A percentile compares a stretch with the other conserved stretches of the same genome.
Evolutionary conservation across 1,140 invertebrate species (phyloP).

Genomic region (Neomicropteryx cornuta): DNA sequence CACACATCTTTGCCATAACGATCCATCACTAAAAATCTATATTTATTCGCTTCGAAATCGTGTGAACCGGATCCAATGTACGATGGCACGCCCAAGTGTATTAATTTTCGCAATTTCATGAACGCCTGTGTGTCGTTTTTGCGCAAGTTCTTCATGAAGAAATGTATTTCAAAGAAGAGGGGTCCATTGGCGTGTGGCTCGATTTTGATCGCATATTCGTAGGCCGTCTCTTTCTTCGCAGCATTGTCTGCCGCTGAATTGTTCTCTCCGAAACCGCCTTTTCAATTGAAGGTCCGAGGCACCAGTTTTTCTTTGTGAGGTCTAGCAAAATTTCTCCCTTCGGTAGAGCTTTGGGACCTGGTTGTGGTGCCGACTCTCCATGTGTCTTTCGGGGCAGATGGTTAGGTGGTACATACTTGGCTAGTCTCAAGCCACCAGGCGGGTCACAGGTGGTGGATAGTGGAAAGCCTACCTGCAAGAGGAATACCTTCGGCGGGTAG

Average conservation of each 20-base stretch:
- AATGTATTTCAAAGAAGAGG: slow-evolving; percentile 91
- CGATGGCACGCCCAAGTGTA: slow-evolving; percentile 74
- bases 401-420: no score
- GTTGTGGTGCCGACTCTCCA: no score
- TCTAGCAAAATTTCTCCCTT: slow-evolving; percentile 67
- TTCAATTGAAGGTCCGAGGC: slow-evolving; percentile 72
- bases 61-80: slow-evolving; percentile 77
- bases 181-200: slow-evolving; percentile 90
- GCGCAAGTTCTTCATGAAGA: slow-evolving; percentile 82
- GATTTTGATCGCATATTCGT: slow-evolving; percentile 68
- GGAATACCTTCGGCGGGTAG: no score
- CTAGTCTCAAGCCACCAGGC: no score
- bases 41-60: slow-evolving; percentile 61
- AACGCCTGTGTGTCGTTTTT: slow-evolving; percentile 68
- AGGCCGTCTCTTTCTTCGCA: slow-evolving; percentile 37
- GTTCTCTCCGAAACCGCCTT: slow-evolving; percentile 91
- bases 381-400: no score
- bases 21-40: slow-evolving; percentile 87
- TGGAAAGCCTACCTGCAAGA: no score
- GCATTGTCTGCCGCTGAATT: slow-evolving; percentile 59
- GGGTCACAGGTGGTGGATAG: no score
- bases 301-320: slow-evolving; percentile 63
- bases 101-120: slow-evolving; percentile 57
- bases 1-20: slow-evolving; percentile 84
- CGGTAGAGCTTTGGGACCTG: slow-evolving; percentile 64